Percentiles rank a stretch among this genome's conserved stretches.
These are phyloP conservation scores for Teleopsis dalmanni DNA, from an alignment of 1,140 invertebrate species.

Conservation along the genomic window DNA sequence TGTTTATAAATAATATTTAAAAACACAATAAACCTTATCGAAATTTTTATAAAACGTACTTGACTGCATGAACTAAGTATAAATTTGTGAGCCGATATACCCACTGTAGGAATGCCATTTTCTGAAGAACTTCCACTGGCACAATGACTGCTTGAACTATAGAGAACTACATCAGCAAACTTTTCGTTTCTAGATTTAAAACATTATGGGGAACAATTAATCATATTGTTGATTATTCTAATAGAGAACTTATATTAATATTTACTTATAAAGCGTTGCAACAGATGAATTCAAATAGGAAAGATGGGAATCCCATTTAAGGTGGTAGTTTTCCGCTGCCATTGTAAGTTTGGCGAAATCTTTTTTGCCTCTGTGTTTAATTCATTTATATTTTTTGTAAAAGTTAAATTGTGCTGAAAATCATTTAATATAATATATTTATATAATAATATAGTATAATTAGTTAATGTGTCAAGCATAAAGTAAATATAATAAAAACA, in stretches of 20 bases:
- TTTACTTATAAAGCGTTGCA: conserved; percentile 61
- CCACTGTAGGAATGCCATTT: conserved; percentile 43
- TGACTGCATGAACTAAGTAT: conserved; percentile 71
- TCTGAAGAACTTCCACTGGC: conserved; percentile 55
- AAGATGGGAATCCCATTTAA: conserved; percentile 79
- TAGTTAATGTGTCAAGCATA: too few relatives aligned
- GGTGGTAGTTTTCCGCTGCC: conserved; percentile 67
- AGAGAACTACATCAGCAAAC: conserved; percentile 76
- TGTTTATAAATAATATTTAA: conserved; percentile 39
- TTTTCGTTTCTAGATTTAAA: conserved; percentile 49
- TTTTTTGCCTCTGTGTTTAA: too few relatives aligned
- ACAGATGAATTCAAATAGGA: conserved; percentile 72
- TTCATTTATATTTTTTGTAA: too few relatives aligned
- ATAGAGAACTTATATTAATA: not conserved
- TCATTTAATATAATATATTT: too few relatives aligned
- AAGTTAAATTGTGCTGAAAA: too few relatives aligned
- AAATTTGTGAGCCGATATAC: conserved; percentile 78
- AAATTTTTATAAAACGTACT: conserved; percentile 5
- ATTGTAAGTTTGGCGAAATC: too few relatives aligned
- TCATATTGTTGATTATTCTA: not conserved
- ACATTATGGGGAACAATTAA: not conserved
- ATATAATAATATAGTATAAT: too few relatives aligned
- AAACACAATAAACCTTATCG: conserved; percentile 8
- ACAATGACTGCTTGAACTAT: conserved; percentile 49
- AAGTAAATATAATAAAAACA: too few relatives aligned